These are phyloP conservation scores for Pristionchus arcanus DNA, from an alignment of 2,888 invertebrate genomes.

Conservation along the genomic window DNA sequence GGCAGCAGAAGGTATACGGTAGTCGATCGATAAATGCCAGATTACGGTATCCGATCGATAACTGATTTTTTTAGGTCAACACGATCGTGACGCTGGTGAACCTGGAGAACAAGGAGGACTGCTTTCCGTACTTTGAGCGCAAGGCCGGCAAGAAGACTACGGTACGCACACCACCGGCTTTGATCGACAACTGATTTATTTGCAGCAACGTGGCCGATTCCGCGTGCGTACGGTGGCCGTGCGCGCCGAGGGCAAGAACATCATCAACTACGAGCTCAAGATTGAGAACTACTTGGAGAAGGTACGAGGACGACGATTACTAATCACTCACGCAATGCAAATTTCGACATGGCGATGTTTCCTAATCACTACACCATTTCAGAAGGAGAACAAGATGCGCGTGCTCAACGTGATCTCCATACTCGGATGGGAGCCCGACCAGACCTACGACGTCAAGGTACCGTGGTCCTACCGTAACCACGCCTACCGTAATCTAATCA, in stretches of 20 bases:
- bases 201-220: constrained; percentile 3
- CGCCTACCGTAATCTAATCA: not conserved
- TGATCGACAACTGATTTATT: constrained; percentile 19
- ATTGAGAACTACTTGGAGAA: constrained; percentile 50
- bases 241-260: constrained; percentile 18
- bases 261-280: constrained; percentile 50
- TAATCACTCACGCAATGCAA: not conserved
- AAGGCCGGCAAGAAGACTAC: constrained; percentile 49
- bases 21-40: not conserved
- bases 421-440: constrained; percentile 38
- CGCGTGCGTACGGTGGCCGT: constrained; percentile 42
- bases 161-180: not conserved
- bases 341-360: not conserved
- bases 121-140: constrained; percentile 42
- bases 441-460: constrained; percentile 18
- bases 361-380: not conserved
- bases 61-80: not conserved
- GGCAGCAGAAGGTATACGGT: constrained; percentile 48
- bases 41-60: constrained; percentile 12
- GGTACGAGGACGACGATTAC: constrained; percentile 14
- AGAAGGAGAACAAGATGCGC: constrained; percentile 39
- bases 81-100: constrained; percentile 41
- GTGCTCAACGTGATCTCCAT: constrained; percentile 38
- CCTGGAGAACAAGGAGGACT: constrained; percentile 34
- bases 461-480: not conserved